Evolutionary conservation across 2,113 vertebrate species (phyloP), one percentile per base, ranked within the genome.

Genomic region (Amblyornis subalaris): DNA sequence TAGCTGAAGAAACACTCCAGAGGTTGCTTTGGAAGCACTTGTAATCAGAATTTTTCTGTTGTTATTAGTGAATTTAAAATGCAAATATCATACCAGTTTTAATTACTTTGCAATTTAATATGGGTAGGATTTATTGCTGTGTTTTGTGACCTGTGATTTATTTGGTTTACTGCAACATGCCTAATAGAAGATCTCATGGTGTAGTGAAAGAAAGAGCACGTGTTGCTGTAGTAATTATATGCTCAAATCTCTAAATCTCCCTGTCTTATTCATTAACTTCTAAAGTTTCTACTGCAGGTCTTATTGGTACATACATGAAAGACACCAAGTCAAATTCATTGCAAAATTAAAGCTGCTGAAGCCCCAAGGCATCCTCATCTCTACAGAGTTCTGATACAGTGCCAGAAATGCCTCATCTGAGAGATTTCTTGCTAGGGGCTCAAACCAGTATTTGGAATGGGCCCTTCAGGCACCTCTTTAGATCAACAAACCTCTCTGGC

Each of bases 131-230:
- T 94, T 95, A 95, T 78, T 89, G 79, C 75, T 86, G 54, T 80
- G 57, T 86, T 95, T 90, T 86, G 69, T 95, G 96, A 96, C 88
- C 93, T 93, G 65, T 86, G 75, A 92, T 94, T 95, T 93, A 92
- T 90, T 86, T 69, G 61, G 85, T 94, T 95, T 93, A 88, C 86
- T 96, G 92, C 55, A 84, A 88, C 85, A 61, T 72, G 88, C 72
- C 51, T 96, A 96, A 96, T 84, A 85, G 93, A 65, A 77, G 94
- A 69, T 88, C 93, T 94, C 55, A 36, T 45, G 72, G 87, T 75
- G 69, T 47, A 91, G 48, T 61, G 89, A 69, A 88, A 88, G 69
- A 92, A 93, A 78, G 64, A 88, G 55, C 60, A 73, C 57, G 42
- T 72, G 79, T 90, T 96, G 79, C 91, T 93, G 12, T 26, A 78